Base-by-base conservation (phyloP, 2,888 invertebrate species). In the Ctena decussata region DNA sequence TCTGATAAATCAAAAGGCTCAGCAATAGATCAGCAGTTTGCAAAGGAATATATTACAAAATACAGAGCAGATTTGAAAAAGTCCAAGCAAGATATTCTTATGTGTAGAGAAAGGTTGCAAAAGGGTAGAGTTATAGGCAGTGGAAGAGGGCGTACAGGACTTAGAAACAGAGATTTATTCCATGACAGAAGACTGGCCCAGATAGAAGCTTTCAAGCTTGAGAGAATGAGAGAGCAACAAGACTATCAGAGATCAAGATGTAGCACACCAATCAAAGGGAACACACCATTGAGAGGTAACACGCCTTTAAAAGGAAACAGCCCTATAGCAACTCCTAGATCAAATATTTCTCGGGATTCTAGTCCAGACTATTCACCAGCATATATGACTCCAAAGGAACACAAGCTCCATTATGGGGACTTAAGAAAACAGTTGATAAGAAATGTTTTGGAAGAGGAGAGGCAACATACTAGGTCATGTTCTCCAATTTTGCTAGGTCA, bases 181-280 rank as follows among this genome's bases (percentile, higher is more conserved):
- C 89, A 87, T 75, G 79, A 92, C 82, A 89, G 88, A 39, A 86
- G 94, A 65, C 90, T 91, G 32, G 93, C 94, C 32, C 92, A 93
- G 75, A 90, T 95, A 39, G 94, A 95, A 84, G 93, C 94, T 8
- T 95, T 95, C 85, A 94, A 91, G 78, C 82, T 94, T 12, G 95
- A 95, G 87, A 89, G 95, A 72, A 76, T 90, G 82, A 79, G 93
- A 74, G 94, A 94, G 77, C 91, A 93, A 65, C 89, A 90, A 76
- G 89, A 89, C 37, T 90, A 92, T 86, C 90, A 90, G 49, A 88
- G 91, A 73, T 86, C 90, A 6, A 84, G 89, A 77, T 82, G 85
- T 76, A 70, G 80, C n/a, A 83, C 89, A 18, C 77, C 86, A 1
- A 35, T 81, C n/a, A 79, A 73, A 65, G 84, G 89, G 8, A 82